A percentile compares a stretch with the other conserved stretches of the same genome.
Evolutionary conservation across 2,113 vertebrate genomes (phyloP).

Genomic region (Orycteropus afer): DNA sequence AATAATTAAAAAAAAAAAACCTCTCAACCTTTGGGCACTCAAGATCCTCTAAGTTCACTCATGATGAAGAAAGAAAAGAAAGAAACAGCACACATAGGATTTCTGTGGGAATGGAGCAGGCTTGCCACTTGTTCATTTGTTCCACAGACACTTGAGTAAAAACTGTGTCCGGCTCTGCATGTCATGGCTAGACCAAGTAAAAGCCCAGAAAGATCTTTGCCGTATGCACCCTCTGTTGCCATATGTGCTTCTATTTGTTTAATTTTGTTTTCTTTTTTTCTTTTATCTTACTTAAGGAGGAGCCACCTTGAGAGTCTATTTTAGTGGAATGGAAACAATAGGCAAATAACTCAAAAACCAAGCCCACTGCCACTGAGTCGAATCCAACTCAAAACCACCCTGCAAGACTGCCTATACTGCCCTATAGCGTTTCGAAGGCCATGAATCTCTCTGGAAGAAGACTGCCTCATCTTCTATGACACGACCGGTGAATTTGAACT

Average conservation of each 20-base stretch:
- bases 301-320: neutral
- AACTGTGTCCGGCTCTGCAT: neutral
- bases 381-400: too few relatives aligned
- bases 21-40: neutral
- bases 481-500: too few relatives aligned
- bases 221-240: too few relatives aligned
- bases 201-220: neutral
- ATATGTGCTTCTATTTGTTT: too few relatives aligned
- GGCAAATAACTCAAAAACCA: neutral
- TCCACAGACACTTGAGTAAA: neutral
- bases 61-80: neutral
- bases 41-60: neutral
- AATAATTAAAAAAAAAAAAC: neutral
- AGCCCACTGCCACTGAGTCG: too few relatives aligned
- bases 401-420: too few relatives aligned
- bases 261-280: too few relatives aligned
- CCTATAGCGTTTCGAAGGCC: too few relatives aligned
- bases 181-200: neutral
- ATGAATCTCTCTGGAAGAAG: too few relatives aligned
- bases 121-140: neutral
- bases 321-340: neutral
- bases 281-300: neutral
- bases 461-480: too few relatives aligned
- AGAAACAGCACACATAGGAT: neutral
- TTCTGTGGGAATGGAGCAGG: neutral